Conservation (phyloP, 2,797 vertebrate genomes). For the Ceryle rudis region DNA sequence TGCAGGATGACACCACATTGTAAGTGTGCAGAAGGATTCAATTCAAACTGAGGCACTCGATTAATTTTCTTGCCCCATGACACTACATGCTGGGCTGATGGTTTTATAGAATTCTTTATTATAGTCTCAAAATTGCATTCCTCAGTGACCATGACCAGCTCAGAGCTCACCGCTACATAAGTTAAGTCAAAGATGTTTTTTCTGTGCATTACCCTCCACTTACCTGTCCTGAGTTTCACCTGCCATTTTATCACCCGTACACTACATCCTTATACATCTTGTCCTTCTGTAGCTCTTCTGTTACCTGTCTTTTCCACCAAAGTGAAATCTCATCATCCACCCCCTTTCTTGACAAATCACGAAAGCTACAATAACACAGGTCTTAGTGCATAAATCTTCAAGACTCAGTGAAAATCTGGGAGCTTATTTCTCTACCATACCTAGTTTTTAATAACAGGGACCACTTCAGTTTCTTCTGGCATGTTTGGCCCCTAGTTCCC, state of each 20-base stretch:
- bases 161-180: neutral
- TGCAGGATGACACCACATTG: neutral
- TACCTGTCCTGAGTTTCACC: neutral
- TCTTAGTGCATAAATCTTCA: neutral
- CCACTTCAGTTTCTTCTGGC: neutral
- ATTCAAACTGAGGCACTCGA: neutral
- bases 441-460: neutral
- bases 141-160: neutral
- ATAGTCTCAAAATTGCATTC: neutral
- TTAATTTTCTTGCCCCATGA: neutral
- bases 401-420: neutral
- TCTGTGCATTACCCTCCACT: neutral
- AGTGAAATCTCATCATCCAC: neutral
- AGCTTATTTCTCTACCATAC: neutral
- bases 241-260: neutral
- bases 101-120: neutral
- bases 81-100: accelerated
- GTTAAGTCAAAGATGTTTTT: neutral
- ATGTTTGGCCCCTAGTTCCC: neutral
- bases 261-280: neutral
- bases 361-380: neutral
- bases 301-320: neutral
- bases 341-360: neutral
- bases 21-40: neutral
- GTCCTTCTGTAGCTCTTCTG: neutral